Conservation (phyloP, 2,113 vertebrate genomes). For the Dasyprocta punctata region DNA sequence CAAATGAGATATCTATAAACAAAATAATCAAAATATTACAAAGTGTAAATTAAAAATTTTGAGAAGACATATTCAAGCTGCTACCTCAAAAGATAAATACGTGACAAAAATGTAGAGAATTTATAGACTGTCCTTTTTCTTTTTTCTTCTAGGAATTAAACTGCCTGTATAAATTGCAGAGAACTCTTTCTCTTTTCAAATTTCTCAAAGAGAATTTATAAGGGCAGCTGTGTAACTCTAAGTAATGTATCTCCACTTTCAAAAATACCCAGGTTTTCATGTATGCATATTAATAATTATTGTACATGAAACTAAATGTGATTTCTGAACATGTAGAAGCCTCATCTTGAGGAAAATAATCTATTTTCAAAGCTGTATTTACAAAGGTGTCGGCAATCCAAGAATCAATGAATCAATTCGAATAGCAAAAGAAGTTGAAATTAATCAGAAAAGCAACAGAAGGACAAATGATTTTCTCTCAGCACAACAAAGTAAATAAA, state of each 20-base stretch:
- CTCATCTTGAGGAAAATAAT: background rate
- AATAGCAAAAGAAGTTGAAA: conserved; percentile 22
- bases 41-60: background rate
- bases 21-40: background rate
- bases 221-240: fast-evolving
- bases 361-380: background rate
- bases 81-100: background rate
- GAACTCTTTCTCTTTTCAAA: background rate
- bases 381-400: background rate
- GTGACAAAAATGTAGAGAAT: background rate
- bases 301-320: background rate
- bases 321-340: background rate
- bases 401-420: conserved; percentile 8
- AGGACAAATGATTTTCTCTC: conserved; percentile 66
- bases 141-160: background rate
- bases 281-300: background rate
- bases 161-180: background rate
- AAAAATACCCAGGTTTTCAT: background rate
- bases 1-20: background rate
- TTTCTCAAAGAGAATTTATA: background rate
- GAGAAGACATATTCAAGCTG: background rate
- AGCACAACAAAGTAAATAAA: conserved; percentile 64
- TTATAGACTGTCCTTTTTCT: fast-evolving
- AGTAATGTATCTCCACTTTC: background rate
- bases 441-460: conserved; percentile 23